A percentile compares a stretch with the other conserved stretches of the same genome.
Evolutionary conservation across 2,888 invertebrate species (phyloP).

Genomic region (Apotomis turbidana): DNA sequence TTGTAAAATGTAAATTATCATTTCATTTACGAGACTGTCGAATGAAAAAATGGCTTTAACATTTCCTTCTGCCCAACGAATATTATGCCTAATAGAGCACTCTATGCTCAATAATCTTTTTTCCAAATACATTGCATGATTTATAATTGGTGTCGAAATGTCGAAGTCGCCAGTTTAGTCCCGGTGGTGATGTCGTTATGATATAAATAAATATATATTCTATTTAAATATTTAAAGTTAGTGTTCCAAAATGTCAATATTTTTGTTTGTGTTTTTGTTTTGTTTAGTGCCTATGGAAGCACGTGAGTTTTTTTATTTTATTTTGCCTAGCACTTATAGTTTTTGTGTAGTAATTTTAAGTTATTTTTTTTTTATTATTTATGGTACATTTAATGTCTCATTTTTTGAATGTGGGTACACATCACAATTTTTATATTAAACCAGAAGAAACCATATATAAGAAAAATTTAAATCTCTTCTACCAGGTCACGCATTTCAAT

Average conservation of each 20-base stretch:
- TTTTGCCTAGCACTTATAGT: too few species aligned
- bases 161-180: slow-evolving; percentile 46
- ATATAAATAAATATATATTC: slow-evolving; percentile 13
- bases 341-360: too few species aligned
- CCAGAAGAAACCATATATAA: too few species aligned
- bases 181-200: slow-evolving; percentile 43
- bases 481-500: too few species aligned
- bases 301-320: slow-evolving; percentile 20
- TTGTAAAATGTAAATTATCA: too few species aligned
- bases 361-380: too few species aligned
- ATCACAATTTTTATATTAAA: too few species aligned
- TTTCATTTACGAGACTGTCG: too few species aligned
- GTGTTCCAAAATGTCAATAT: slow-evolving; percentile 31
- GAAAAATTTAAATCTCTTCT: too few species aligned
- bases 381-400: too few species aligned
- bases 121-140: slow-evolving; percentile 20
- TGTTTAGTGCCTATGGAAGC: slow-evolving; percentile 27
- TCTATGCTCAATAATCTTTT: slow-evolving; percentile 23
- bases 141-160: slow-evolving; percentile 45
- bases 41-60: too few species aligned
- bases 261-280: slow-evolving; percentile 44
- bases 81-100: background rate
- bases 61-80: background rate
- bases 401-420: too few species aligned
- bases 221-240: slow-evolving; percentile 7